Evolutionary conservation across 2,888 invertebrate genomes (phyloP), one percentile per base, ranked within the genome.

Genomic region (Cylloceria caligata): DNA sequence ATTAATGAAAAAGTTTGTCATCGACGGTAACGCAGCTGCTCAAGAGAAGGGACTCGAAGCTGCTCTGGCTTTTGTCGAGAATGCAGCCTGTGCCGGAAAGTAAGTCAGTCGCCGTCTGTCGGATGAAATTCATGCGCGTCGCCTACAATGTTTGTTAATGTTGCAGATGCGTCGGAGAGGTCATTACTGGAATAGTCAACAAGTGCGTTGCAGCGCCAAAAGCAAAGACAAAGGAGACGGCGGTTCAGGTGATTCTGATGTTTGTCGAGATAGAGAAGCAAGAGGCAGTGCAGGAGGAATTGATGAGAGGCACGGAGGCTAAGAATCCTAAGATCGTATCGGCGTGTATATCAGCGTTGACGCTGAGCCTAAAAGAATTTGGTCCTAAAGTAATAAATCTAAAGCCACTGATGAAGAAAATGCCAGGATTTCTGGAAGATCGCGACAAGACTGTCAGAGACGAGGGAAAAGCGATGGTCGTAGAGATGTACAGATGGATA

Each of bases 41-140:
- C 99, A 99, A 92, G 99, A 99, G 91, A 99, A 97, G 94, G 99
- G 98, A 13, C 92, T 99, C 87, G 99, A 98, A 90, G 98, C 99
- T 7, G 96, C 97, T 0, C 93, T 98, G 71, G 96, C 97, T 47
- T 99, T 96, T 93, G 96, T 98, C 0, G 98, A 99, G 93, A 98
- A 98, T 94, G 97, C 98, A 89, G 96, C 95, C 0, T 94, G 95
- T 89, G 98, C 98, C 72, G 97, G 97, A 62, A 98, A 97, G 95
- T 95, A 89, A 91, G 93, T 92, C n/a, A n/a, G n/a, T n/a, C n/a
- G n/a, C n/a, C n/a, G n/a, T n/a, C n/a, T n/a, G n/a, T n/a, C n/a
- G n/a, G n/a, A 42, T 11, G 42, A 42, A 42, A 1, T 42, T 42
- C n/a, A 11, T 13, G 1, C 2, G 5, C 36, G 3, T n/a, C 36